These are phyloP conservation scores for Trachelus tabidus DNA, from an alignment of 2,888 invertebrate genomes.

Conservation along the genomic window DNA sequence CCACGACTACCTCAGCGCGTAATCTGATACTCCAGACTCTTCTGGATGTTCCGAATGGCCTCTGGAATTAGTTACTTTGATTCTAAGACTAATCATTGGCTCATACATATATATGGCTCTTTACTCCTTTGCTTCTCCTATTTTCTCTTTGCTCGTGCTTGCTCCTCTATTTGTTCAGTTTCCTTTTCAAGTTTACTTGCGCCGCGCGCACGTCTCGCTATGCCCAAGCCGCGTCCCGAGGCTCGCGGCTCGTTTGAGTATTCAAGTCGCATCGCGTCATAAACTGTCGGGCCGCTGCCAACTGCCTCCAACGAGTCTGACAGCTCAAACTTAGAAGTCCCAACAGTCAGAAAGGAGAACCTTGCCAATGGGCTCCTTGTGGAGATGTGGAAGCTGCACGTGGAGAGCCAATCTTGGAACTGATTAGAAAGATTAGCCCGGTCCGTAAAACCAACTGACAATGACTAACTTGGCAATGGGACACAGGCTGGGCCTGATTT, in stretches of 20 bases:
- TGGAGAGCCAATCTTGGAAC: background rate
- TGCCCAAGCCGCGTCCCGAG: conserved; percentile 13
- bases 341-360: background rate
- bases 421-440: background rate
- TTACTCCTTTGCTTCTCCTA: background rate
- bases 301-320: background rate
- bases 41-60: background rate
- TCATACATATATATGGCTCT: background rate
- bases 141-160: conserved; percentile 2
- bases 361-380: background rate
- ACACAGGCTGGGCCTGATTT: background rate
- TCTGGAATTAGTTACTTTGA: background rate
- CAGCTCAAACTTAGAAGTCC: background rate
- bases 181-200: conserved; percentile 2
- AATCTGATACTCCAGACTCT: background rate
- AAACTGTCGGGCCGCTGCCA: conserved; percentile 56
- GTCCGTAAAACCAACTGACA: background rate
- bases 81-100: background rate
- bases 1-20: background rate
- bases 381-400: background rate
- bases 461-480: background rate
- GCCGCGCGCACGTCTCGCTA: background rate
- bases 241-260: conserved; percentile 58
- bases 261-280: conserved; percentile 59
- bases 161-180: conserved; percentile 10